A percentile compares a stretch with the other conserved stretches of the same genome.
Evolutionary conservation across 1,140 invertebrate species (phyloP).

Genomic region (Ceratosolen fusciceps): DNA sequence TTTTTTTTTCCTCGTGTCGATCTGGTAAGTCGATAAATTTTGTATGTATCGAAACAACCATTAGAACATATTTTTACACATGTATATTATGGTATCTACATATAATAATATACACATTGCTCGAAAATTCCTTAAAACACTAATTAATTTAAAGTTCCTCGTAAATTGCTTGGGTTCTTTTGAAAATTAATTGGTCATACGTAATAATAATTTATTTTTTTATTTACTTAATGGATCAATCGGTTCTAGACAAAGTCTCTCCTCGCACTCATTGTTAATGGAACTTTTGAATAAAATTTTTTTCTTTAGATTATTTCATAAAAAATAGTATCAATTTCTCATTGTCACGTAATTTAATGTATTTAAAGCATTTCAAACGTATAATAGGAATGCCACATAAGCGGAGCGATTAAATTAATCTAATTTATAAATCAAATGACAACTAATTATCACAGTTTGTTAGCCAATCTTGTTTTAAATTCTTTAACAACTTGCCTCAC

Average conservation of each 20-base stretch:
- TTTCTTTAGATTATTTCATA: not conserved
- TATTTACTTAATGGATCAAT: not conserved
- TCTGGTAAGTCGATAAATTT: conserved; percentile 34
- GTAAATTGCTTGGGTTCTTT: conserved; percentile 16
- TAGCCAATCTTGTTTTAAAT: conserved; percentile 7
- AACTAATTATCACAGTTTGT: conserved; percentile 20
- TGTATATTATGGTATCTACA: not conserved
- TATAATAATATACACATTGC: conserved; percentile 12
- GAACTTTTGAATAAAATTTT: not conserved
- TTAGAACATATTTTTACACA: conserved; percentile 11
- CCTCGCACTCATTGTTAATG: not conserved
- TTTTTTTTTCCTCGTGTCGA: conserved; percentile 30
- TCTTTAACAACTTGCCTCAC: conserved; percentile 1
- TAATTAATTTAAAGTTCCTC: not conserved
- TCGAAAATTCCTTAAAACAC: conserved; percentile 2
- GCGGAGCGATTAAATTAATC: not conserved
- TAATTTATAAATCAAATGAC: not conserved
- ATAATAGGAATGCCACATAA: not conserved
- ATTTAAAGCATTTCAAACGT: not conserved
- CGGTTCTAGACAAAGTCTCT: not conserved
- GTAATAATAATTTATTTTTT: not conserved
- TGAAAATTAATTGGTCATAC: conserved; percentile 19
- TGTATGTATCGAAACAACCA: too few species aligned
- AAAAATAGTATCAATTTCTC: not conserved
- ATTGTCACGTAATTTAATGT: not conserved